These are phyloP conservation scores for Troides helena DNA, from an alignment of 2,888 invertebrate species.

Conservation along the genomic window DNA sequence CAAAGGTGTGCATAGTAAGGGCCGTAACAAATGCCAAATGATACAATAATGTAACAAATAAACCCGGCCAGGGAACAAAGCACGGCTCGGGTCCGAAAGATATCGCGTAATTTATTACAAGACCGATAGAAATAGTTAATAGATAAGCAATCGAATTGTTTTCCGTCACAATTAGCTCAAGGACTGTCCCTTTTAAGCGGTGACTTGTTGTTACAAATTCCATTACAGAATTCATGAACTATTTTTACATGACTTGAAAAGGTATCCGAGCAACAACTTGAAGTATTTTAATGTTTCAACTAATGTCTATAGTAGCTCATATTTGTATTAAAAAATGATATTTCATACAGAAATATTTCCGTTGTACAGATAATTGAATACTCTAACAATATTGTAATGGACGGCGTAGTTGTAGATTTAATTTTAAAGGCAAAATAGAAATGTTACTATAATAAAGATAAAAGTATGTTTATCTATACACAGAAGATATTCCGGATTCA, in stretches of 20 bases:
- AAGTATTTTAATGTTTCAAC: slow-evolving; percentile 22
- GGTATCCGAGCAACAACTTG: slow-evolving; percentile 24
- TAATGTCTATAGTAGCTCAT: slow-evolving; percentile 34
- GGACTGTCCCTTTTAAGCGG: slow-evolving; percentile 42
- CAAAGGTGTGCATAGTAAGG: slow-evolving; percentile 49
- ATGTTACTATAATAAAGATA: too few relatives aligned
- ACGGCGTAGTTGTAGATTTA: background rate
- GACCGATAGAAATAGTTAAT: slow-evolving; percentile 44
- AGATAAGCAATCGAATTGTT: slow-evolving; percentile 52
- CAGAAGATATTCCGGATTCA: too few relatives aligned
- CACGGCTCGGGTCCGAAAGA: slow-evolving; percentile 35
- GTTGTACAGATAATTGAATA: slow-evolving; percentile 4
- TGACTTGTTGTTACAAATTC: slow-evolving; percentile 24
- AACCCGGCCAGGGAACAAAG: slow-evolving; percentile 40
- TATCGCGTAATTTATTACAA: slow-evolving; percentile 49
- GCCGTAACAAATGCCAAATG: slow-evolving; percentile 59
- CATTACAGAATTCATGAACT: slow-evolving; percentile 22
- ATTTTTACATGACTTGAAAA: slow-evolving; percentile 29
- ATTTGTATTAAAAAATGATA: slow-evolving; percentile 35
- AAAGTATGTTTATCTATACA: too few relatives aligned
- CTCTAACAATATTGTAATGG: slow-evolving; percentile 11
- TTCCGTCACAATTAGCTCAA: slow-evolving; percentile 52
- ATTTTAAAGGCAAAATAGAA: too few relatives aligned
- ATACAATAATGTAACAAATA: slow-evolving; percentile 45
- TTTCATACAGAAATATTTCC: slow-evolving; percentile 34